Conservation (phyloP, 2,113 vertebrate genomes). For the Alexandromys fortis region DNA sequence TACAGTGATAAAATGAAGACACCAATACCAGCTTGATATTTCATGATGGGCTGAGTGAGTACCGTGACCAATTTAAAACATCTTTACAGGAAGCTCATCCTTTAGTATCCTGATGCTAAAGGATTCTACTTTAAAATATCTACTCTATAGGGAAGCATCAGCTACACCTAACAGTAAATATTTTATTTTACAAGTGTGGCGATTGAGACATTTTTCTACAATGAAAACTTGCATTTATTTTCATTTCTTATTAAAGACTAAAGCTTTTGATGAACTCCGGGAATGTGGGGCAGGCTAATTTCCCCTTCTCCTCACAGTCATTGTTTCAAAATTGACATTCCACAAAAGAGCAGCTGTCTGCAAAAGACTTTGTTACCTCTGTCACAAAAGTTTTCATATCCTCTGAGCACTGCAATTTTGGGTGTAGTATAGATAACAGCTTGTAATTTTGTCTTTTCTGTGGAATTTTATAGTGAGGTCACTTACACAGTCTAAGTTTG, state of each 20-base stretch:
- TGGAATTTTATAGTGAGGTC: constrained; percentile 11
- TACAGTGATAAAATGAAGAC: background rate
- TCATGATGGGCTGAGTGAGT: background rate
- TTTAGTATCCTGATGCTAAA: background rate
- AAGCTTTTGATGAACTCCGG: constrained; percentile 56
- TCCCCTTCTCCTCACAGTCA: background rate
- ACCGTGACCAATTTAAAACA: background rate
- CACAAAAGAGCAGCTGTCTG: constrained; percentile 27
- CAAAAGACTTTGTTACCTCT: constrained; percentile 48
- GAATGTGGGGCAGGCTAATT: constrained; percentile 52
- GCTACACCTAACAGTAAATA: background rate
- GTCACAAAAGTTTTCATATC: constrained; percentile 62
- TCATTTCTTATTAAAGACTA: constrained; percentile 45
- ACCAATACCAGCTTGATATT: background rate
- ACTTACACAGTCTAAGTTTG: constrained; percentile 19
- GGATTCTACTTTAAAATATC: background rate
- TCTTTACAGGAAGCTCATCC: background rate
- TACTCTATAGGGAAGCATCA: background rate
- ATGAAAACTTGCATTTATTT: background rate
- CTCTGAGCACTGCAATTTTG: constrained; percentile 29
- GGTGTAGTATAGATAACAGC: constrained; percentile 6
- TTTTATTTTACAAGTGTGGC: background rate
- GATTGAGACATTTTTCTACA: background rate
- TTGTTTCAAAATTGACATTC: constrained; percentile 64
- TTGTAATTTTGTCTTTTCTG: constrained; percentile 58